Base-by-base conservation (phyloP, 2,797 vertebrate species). In the Lindbergichthys nudifrons region DNA sequence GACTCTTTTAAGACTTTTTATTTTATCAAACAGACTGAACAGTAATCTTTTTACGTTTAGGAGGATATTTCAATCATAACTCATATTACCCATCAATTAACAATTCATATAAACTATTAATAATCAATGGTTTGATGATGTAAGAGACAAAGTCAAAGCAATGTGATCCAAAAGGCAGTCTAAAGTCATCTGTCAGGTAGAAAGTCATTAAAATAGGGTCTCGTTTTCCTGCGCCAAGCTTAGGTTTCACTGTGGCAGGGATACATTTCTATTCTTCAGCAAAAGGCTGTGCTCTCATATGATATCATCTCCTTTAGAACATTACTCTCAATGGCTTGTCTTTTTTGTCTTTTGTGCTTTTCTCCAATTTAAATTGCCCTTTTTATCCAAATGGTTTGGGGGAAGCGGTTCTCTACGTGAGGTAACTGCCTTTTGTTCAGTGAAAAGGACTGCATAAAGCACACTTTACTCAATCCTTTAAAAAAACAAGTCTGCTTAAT, bases 121-220 rank as follows among this genome's bases (percentile, higher is more conserved):
- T 95, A 94, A 95, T 94, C 92, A 76, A 92, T 87, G 92, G 90
- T 94, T 92, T 90, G 89, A 91, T 93, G 92, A 95, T 92, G 93
- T 93, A 90, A 93, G 92, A 93, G 91, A 95, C 93, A 93, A 94
- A 93, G 93, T 94, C 93, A 83, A 80, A 80, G 94, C 93, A 94
- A 95, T 92, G 90, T 90, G 94, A 95, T 94, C 93, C 94, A 95
- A 94, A 94, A 94, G 88, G 85, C 85, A 36, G 82, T 82, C 93
- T 92, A 92, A 94, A 95, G 93, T 95, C 94, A 95, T 95, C 93
- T 94, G 94, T 94, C 94, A 94, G 92, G 91, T 92, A 94, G 93
- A 96, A 95, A 94, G 93, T 92, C 90, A 91, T 93, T 93, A 95
- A 95, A 95, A 95, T 89, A 91, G 92, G 79, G 90, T 82, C 92